Conservation (phyloP, 2,888 invertebrate genomes). For the Aspidiotus destructor region DNA sequence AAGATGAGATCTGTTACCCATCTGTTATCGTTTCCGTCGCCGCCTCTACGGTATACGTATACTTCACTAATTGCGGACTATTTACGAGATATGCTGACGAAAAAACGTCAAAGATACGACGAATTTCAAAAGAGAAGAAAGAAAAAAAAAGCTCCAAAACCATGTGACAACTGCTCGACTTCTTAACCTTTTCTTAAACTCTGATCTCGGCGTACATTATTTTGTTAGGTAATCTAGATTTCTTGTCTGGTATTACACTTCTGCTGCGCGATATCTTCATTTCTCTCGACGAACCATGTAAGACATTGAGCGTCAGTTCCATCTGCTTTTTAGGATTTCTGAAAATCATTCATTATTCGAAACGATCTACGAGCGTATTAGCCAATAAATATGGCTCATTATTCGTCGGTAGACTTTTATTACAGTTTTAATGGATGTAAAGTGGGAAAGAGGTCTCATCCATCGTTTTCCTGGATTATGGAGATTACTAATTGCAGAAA, state of each 20-base stretch:
- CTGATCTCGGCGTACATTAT: constrained; percentile 17
- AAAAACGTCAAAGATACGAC: neutral
- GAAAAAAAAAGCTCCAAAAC: neutral
- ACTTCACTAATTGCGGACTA: constrained; percentile 28
- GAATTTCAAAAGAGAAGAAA: constrained; percentile 9
- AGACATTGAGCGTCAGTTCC: too few species aligned
- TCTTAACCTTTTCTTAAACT: constrained; percentile 27
- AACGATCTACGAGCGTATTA: neutral
- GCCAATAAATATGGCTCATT: constrained; percentile 21
- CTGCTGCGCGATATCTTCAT: too few species aligned
- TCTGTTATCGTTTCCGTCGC: constrained; percentile 30
- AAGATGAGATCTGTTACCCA: constrained; percentile 28
- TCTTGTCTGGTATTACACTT: neutral
- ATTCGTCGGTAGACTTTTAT: constrained; percentile 23
- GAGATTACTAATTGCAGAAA: too few species aligned
- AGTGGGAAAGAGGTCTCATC: too few species aligned
- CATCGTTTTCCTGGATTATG: too few species aligned
- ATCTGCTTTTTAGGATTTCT: too few species aligned
- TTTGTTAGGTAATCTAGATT: constrained; percentile 16
- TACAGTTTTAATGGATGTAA: neutral
- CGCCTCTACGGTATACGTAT: neutral
- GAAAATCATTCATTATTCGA: neutral
- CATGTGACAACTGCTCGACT: constrained; percentile 23
- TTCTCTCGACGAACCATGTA: too few species aligned
- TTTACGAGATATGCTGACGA: constrained; percentile 20